Base-by-base conservation (phyloP, 2,888 invertebrate species). In the Diarsia dahlii region DNA sequence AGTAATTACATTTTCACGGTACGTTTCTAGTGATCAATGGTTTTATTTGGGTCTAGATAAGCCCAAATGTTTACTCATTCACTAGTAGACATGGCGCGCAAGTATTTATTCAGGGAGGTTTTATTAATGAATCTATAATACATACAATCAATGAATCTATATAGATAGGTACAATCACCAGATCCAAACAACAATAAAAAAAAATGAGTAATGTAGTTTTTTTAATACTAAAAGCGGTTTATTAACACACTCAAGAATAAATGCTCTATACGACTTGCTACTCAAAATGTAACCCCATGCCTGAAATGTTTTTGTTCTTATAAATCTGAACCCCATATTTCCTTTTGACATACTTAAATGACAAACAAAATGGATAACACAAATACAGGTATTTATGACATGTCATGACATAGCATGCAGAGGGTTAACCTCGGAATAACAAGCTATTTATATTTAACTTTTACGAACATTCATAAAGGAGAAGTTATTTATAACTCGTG, bases 351-450 rank as follows among this genome's bases (percentile, higher is more conserved):
- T 48, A 60, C 64, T 69, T 66, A 82, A 68, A 48, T 58, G 50
- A 56, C 58, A 56, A 64, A 68, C 78, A 64, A 34, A 77, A 82
- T n/a, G 46, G 50, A 68, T 80, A 66, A 71, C 71, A 62, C 34
- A 77, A 64, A 76, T 62, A 60, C 68, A 56, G 50, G 45, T 65
- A 78, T 72, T 58, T 71, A 71, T 78, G 68, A 62, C 46, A 78
- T 46, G 82, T 34, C 63, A 68, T 69, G 50, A 58, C 48, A 65
- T 65, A 18, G 71, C 80, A 58, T 71, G 83, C 60, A 69, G 20
- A 46, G 68, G 52, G 58, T 82, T 68, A 64, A 4, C 65, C 15
- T 45, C 39, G 23, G 48, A 54, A 66, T 60, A 50, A 70, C 34
- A 60, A 52, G 60, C 66, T 73, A 10, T 56, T 69, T 65, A 56